Conservation (phyloP, 2,797 vertebrate genomes). For the Carapus acus region DNA sequence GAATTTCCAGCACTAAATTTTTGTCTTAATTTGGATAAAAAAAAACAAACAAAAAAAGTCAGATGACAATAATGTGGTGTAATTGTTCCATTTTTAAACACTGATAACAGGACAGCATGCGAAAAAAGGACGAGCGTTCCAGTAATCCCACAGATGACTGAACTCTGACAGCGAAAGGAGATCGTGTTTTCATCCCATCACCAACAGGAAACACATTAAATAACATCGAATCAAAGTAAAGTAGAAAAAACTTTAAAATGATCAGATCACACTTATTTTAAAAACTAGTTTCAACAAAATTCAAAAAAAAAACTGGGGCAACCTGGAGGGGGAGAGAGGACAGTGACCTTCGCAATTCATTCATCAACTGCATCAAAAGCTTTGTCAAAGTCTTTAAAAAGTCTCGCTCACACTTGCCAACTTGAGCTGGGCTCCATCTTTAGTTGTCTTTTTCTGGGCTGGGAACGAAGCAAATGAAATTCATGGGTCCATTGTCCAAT, state of each 20-base stretch:
- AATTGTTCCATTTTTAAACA: too few relatives aligned
- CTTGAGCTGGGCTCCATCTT: too few relatives aligned
- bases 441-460: too few relatives aligned
- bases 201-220: conserved; percentile 21
- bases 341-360: too few relatives aligned
- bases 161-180: background rate
- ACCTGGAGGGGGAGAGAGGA: too few relatives aligned
- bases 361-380: too few relatives aligned
- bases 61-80: too few relatives aligned
- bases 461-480: too few relatives aligned
- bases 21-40: conserved; percentile 17
- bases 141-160: conserved; percentile 8
- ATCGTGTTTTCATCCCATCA: background rate
- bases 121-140: conserved; percentile 13
- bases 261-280: conserved; percentile 72
- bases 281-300: conserved; percentile 50
- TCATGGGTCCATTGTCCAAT: too few relatives aligned
- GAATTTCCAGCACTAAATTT: conserved; percentile 28
- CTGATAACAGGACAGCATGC: conserved; percentile 32
- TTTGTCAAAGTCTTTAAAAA: too few relatives aligned
- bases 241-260: conserved; percentile 21
- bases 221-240: conserved; percentile 23
- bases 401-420: too few relatives aligned
- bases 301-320: too few relatives aligned
- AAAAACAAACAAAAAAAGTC: conserved; percentile 22